Percentiles rank a stretch among this genome's conserved stretches.
These are phyloP conservation scores for Chrosomus eos DNA, from an alignment of 2,797 vertebrate species.

Conservation along the genomic window DNA sequence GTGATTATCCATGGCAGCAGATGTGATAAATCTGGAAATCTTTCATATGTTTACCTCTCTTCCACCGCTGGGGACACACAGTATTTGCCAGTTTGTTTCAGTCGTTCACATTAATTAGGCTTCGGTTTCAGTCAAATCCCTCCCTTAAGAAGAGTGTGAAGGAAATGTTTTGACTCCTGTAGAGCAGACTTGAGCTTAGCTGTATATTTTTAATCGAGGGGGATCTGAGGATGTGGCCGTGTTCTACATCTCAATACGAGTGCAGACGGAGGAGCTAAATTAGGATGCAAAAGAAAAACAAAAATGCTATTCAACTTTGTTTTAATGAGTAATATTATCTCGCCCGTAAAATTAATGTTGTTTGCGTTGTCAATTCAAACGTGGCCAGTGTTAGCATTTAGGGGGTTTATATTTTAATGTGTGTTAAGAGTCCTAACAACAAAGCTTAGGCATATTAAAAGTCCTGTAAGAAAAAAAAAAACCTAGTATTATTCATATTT, in stretches of 20 bases:
- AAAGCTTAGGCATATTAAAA: not conserved
- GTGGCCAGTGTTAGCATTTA: not conserved
- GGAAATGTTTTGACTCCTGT: constrained; percentile 39
- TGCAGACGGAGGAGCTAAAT: not conserved
- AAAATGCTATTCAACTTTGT: not conserved
- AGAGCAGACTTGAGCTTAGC: constrained; percentile 37
- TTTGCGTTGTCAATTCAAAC: not conserved
- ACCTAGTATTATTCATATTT: not conserved
- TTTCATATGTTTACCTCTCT: constrained; percentile 46
- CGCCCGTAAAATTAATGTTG: not conserved
- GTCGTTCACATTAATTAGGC: constrained; percentile 43
- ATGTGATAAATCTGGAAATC: constrained; percentile 53
- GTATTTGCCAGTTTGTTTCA: constrained; percentile 63
- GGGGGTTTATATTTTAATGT: not conserved
- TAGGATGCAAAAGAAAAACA: not conserved
- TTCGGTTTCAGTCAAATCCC: constrained; percentile 34
- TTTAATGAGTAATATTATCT: not conserved
- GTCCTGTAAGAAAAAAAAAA: not conserved
- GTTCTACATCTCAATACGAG: constrained; percentile 18
- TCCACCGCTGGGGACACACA: constrained; percentile 45
- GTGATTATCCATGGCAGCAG: constrained; percentile 54
- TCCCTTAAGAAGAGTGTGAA: constrained; percentile 35
- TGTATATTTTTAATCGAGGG: constrained; percentile 24
- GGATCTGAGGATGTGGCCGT: constrained; percentile 6
- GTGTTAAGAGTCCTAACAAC: constrained; percentile 12